Conservation (phyloP, 64 coral and sea anemone genomes). For the Exaiptasia diaphana region DNA sequence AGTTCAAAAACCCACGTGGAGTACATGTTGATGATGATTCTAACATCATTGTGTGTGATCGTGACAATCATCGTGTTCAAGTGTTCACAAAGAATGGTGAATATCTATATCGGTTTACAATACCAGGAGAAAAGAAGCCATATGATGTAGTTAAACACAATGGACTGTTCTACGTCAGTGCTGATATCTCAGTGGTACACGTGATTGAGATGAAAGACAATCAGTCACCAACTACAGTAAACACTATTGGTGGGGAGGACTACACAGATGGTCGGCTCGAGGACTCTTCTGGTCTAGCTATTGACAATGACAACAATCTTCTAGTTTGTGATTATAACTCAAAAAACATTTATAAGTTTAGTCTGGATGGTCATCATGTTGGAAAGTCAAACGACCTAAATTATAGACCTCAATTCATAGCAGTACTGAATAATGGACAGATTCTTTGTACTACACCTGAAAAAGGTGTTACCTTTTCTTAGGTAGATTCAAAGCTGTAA, state of each 20-base stretch:
- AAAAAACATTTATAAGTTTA: constrained; percentile 12
- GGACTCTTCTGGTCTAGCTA: constrained; percentile 1
- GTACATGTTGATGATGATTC: constrained; percentile 31
- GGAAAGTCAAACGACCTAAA: neutral
- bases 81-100: constrained; percentile 24
- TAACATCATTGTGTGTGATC: constrained; percentile 38
- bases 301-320: constrained; percentile 32
- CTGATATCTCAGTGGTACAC: neutral
- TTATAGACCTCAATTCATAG: neutral
- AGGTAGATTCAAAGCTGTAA: too few species aligned
- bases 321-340: neutral
- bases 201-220: constrained; percentile 9
- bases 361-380: neutral
- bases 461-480: neutral
- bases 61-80: constrained; percentile 4
- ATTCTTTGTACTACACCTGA: neutral
- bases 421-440: neutral
- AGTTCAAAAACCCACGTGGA: constrained; percentile 14
- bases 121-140: neutral
- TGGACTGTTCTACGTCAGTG: constrained; percentile 13
- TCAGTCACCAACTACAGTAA: neutral
- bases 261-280: neutral
- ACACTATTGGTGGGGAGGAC: neutral
- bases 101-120: neutral
- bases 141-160: neutral